These are phyloP conservation scores for Dolichopus griseipennis DNA, from an alignment of 2,888 invertebrate species.

Conservation along the genomic window DNA sequence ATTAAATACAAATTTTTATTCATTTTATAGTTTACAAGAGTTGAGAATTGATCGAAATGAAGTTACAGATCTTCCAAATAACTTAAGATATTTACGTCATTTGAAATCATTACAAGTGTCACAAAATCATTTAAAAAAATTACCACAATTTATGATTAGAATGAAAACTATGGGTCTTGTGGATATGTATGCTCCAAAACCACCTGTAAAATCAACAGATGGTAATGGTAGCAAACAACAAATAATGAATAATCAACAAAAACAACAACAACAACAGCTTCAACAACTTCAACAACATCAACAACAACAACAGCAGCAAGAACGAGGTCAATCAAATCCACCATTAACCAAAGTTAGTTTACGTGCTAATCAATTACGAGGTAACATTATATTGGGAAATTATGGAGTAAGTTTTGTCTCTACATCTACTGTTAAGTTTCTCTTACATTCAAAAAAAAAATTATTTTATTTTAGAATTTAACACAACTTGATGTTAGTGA, in stretches of 20 bases:
- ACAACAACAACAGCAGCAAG: neutral
- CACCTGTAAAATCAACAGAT: constrained; percentile 2
- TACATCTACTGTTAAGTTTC: neutral
- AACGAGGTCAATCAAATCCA: constrained; percentile 27
- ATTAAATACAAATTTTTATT: neutral
- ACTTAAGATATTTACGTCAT: constrained; percentile 51
- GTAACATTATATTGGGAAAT: constrained; percentile 75
- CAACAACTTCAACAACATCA: neutral
- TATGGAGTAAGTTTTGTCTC: constrained; percentile 72
- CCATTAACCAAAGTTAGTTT: constrained; percentile 65
- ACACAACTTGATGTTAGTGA: constrained; percentile 76
- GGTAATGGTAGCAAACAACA: neutral
- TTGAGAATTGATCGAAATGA: constrained; percentile 64
- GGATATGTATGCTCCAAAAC: constrained; percentile 24
- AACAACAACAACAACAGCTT: too few species aligned
- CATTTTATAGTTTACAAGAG: constrained; percentile 56
- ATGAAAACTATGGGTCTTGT: constrained; percentile 47
- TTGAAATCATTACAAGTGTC: constrained; percentile 53
- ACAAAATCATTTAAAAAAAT: constrained; percentile 46
- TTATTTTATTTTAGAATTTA: constrained; percentile 54
- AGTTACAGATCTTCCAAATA: constrained; percentile 53
- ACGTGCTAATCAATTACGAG: constrained; percentile 67
- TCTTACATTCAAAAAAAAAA: constrained; percentile 2
- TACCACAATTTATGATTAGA: constrained; percentile 46
- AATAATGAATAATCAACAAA: neutral